Evolutionary conservation across 2,113 vertebrate species (phyloP).

Genomic region (Toxotes chatareus): DNA sequence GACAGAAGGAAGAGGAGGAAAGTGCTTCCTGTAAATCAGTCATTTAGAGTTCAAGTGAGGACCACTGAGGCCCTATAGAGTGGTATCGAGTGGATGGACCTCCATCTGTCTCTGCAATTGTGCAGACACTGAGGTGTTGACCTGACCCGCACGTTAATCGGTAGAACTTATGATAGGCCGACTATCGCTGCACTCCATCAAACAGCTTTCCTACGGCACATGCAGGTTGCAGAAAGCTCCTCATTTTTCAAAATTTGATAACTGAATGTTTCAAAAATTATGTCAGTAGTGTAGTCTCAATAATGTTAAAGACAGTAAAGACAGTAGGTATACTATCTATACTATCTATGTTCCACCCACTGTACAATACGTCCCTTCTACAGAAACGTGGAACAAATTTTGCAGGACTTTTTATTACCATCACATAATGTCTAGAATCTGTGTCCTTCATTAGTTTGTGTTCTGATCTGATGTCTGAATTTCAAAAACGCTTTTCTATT

Average conservation of each 20-base stretch:
- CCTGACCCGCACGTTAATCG: conserved; percentile 13
- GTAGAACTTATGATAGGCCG: not conserved
- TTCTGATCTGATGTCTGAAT: no score
- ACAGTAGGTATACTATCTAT: no score
- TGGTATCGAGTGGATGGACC: conserved; percentile 18
- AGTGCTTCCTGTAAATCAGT: not conserved
- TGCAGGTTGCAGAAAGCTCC: not conserved
- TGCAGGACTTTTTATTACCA: no score
- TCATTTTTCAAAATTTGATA: not conserved
- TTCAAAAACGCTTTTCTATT: no score
- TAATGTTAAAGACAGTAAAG: not conserved
- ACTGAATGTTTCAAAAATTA: not conserved
- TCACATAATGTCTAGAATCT: no score
- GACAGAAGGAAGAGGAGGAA: conserved; percentile 17
- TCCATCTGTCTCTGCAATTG: not conserved
- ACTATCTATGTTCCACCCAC: no score
- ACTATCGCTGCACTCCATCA: not conserved
- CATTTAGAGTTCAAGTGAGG: conserved; percentile 23
- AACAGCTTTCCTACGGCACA: not conserved
- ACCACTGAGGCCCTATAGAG: conserved; percentile 1
- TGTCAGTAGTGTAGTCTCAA: not conserved
- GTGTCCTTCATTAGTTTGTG: no score
- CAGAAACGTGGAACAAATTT: no score
- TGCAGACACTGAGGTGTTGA: conserved; percentile 8
- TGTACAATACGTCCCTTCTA: no score